Evolutionary conservation across 1,140 invertebrate genomes (phyloP).

Genomic region (Cyrtorhinus lividipennis): DNA sequence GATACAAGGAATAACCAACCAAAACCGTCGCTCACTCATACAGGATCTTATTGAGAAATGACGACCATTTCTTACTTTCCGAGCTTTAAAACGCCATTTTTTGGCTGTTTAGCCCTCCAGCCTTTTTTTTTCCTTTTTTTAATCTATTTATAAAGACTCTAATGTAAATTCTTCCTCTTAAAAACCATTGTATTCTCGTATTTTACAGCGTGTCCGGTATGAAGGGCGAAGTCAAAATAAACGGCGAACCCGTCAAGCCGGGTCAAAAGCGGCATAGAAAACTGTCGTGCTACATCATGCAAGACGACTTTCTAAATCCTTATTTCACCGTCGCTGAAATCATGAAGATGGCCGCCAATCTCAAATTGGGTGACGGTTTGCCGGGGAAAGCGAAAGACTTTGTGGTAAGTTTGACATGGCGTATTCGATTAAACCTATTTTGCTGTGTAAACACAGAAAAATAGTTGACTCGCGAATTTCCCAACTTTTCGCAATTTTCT

Average conservation of each 20-base stretch:
- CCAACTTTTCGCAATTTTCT: no score
- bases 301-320: conserved; percentile 66
- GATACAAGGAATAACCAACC: no score
- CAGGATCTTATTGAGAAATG: no score
- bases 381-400: background rate
- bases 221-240: background rate
- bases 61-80: no score
- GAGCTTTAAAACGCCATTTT: no score
- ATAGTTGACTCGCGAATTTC: background rate
- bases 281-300: conserved; percentile 78
- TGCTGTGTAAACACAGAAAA: background rate
- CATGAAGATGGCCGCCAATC: conserved; percentile 65
- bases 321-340: conserved; percentile 65
- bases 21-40: no score
- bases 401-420: conserved; percentile 13
- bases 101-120: no score
- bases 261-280: conserved; percentile 33
- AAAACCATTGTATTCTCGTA: background rate
- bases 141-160: no score
- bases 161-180: no score
- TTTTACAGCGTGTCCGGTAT: background rate
- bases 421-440: background rate
- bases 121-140: no score
- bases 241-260: background rate
- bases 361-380: conserved; percentile 52